Conservation (phyloP, 2,113 vertebrate genomes). For the Tetrax tetrax region DNA sequence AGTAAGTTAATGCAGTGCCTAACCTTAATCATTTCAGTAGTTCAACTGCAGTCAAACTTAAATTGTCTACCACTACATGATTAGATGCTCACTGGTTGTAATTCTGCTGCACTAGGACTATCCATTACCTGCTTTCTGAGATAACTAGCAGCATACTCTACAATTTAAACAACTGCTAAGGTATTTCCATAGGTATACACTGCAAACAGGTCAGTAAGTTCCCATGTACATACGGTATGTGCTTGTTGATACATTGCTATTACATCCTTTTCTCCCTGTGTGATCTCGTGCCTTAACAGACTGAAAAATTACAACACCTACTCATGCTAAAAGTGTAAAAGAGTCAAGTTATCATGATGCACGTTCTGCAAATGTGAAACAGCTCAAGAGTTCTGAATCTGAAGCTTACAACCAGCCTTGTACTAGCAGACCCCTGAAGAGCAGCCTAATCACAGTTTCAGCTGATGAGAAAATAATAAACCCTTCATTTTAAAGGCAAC, state of each 20-base stretch:
- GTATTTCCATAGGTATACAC: not conserved
- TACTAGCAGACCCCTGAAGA: not conserved
- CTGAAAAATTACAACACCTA: not conserved
- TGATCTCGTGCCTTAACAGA: not conserved
- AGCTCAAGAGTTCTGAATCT: no score
- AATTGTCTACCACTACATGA: not conserved
- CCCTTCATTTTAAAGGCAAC: not conserved
- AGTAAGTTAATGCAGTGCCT: not conserved
- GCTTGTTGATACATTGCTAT: not conserved
- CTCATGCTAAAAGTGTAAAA: not conserved
- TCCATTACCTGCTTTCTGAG: not conserved
- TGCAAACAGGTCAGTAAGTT: not conserved
- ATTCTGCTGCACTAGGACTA: not conserved
- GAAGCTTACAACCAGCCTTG: not conserved
- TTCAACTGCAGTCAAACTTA: not conserved
- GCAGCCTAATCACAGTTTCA: not conserved
- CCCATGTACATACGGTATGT: no score
- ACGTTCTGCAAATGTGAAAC: not conserved
- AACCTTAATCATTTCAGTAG: not conserved
- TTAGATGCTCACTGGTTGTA: not conserved
- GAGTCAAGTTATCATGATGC: not conserved
- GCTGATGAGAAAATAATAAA: not conserved
- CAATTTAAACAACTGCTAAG: not conserved
- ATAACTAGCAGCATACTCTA: not conserved
- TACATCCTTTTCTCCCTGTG: not conserved